These are phyloP conservation scores for Cygnus buccinator DNA, from an alignment of 2,113 vertebrate species.

Conservation along the genomic window DNA sequence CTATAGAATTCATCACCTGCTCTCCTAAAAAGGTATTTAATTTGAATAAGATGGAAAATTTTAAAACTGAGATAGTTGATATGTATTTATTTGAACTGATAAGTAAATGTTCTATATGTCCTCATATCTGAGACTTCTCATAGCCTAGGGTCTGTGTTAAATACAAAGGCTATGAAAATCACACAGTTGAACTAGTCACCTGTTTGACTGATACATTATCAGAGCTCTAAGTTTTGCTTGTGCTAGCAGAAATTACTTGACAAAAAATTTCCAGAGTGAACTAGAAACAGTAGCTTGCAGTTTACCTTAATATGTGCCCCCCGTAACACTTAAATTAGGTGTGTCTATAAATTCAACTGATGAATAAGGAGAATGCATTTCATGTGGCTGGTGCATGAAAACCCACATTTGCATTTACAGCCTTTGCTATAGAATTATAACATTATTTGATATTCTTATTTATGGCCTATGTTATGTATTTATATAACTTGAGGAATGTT, in stretches of 20 bases:
- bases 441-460: background rate
- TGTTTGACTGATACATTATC: background rate
- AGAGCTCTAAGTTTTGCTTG: background rate
- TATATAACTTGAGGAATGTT: background rate
- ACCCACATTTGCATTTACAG: background rate
- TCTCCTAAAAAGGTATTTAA: background rate
- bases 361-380: background rate
- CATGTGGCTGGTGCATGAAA: background rate
- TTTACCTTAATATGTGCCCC: background rate
- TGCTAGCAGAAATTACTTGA: background rate
- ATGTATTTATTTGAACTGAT: background rate
- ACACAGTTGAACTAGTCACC: background rate
- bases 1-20: background rate
- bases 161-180: background rate
- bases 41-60: background rate
- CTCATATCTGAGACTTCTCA: background rate
- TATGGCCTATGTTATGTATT: background rate
- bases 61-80: background rate
- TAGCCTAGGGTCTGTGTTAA: background rate
- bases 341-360: background rate
- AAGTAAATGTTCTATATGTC: background rate
- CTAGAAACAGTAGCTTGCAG: background rate
- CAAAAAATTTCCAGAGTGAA: background rate
- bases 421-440: background rate
- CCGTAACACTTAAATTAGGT: background rate